Conservation (phyloP, 2,113 vertebrate species). For the Elgaria multicarinata region DNA sequence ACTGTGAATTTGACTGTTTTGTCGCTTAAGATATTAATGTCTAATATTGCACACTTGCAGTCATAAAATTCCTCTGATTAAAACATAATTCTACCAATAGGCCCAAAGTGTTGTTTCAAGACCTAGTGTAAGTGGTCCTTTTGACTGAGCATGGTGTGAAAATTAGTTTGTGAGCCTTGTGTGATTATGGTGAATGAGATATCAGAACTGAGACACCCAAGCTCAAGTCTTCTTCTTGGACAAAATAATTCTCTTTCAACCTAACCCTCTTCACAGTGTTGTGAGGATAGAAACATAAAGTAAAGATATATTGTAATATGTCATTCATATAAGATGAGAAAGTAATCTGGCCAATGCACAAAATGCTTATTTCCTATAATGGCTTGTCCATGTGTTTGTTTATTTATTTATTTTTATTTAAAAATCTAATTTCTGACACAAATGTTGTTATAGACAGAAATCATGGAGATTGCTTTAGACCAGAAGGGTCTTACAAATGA, state of each 20-base stretch:
- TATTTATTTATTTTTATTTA: neutral
- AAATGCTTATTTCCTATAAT: neutral
- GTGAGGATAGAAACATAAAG: neutral
- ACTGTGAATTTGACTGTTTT: neutral
- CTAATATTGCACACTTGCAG: neutral
- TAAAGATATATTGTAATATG: neutral
- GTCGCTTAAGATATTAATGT: neutral
- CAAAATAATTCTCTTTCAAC: neutral
- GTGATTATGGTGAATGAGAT: neutral
- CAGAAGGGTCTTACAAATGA: slow-evolving; percentile 89
- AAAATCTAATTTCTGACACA: neutral
- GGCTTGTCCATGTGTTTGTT: neutral
- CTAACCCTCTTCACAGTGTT: neutral
- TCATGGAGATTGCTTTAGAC: slow-evolving; percentile 92
- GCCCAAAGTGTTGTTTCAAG: neutral
- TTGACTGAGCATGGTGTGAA: neutral
- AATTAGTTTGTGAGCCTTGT: neutral
- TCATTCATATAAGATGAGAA: neutral
- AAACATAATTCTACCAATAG: neutral
- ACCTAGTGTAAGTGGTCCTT: neutral
- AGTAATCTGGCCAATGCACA: neutral
- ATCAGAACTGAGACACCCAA: neutral
- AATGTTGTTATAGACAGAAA: slow-evolving; percentile 84
- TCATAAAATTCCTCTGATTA: neutral
- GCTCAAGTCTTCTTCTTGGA: neutral